phyloP scores from a whole-genome alignment of 2,113 vertebrate species.

The Dendropsophus ebraccatus region DNA sequence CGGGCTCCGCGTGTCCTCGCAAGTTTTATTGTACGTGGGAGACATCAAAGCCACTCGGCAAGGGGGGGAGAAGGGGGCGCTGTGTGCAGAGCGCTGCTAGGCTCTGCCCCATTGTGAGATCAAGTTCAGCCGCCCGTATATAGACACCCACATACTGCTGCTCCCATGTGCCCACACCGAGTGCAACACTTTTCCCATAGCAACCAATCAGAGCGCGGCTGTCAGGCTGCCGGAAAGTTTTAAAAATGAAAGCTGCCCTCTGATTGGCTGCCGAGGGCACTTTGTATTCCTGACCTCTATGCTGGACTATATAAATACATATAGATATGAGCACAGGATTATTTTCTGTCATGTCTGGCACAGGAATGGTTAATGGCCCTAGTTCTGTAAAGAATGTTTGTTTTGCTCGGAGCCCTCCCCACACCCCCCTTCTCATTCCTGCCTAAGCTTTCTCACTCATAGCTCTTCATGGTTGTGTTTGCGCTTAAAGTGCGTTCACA shows the following conservation, averaged over 20 bases:
- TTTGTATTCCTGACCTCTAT: too few relatives aligned
- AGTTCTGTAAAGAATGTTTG: constrained; percentile 39
- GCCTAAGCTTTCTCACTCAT: not conserved
- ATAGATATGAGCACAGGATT: too few relatives aligned
- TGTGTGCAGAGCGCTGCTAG: not conserved
- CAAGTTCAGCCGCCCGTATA: not conserved
- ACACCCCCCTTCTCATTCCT: not conserved
- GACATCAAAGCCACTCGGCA: not conserved
- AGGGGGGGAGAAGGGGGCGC: constrained; percentile 19
- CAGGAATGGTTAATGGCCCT: too few relatives aligned
- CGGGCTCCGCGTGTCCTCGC: too few relatives aligned
- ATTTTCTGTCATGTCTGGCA: too few relatives aligned
- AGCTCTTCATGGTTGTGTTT: too few relatives aligned
- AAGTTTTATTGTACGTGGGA: not conserved
- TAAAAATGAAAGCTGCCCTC: not conserved
- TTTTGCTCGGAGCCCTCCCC: not conserved
- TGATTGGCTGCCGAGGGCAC: not conserved
- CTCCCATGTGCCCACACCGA: not conserved
- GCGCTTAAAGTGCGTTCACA: too few relatives aligned
- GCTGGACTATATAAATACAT: too few relatives aligned
- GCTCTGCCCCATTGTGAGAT: not conserved
- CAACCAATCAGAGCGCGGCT: not conserved
- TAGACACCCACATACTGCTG: not conserved
- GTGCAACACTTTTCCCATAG: not conserved
- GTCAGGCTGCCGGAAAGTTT: not conserved